Evolutionary conservation across 1,140 invertebrate genomes (phyloP).

Genomic region (Zaprionus nigranus): DNA sequence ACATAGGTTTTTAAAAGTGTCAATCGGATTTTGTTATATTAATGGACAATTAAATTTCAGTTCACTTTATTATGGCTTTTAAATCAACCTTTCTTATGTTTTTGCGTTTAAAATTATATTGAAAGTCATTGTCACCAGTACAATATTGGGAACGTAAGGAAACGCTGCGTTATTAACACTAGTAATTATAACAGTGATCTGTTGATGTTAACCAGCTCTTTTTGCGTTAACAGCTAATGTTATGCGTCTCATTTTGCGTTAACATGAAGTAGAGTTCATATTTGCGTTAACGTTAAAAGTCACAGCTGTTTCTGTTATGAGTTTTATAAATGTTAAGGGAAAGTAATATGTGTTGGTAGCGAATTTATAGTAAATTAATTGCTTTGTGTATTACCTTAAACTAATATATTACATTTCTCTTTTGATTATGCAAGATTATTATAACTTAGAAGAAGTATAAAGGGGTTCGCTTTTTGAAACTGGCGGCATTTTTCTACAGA

Average conservation of each 20-base stretch:
- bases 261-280: neutral
- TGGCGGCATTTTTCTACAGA: neutral
- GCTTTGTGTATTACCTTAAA: neutral
- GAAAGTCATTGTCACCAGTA: neutral
- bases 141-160: too few species aligned
- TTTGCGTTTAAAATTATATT: neutral
- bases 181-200: neutral
- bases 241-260: neutral
- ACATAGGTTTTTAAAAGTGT: constrained; percentile 3
- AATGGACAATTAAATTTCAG: too few species aligned
- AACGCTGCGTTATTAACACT: neutral
- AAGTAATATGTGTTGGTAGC: neutral
- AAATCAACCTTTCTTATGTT: neutral
- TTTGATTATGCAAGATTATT: too few species aligned
- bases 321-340: neutral
- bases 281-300: neutral
- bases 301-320: neutral
- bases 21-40: neutral
- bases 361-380: neutral
- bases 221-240: neutral
- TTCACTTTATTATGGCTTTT: neutral
- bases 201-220: neutral
- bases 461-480: neutral
- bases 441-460: too few species aligned
- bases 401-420: too few species aligned